A percentile compares a stretch with the other conserved stretches of the same genome.
Evolutionary conservation across 2,888 invertebrate genomes (phyloP).

Genomic region (Pseudococcus longispinus): DNA sequence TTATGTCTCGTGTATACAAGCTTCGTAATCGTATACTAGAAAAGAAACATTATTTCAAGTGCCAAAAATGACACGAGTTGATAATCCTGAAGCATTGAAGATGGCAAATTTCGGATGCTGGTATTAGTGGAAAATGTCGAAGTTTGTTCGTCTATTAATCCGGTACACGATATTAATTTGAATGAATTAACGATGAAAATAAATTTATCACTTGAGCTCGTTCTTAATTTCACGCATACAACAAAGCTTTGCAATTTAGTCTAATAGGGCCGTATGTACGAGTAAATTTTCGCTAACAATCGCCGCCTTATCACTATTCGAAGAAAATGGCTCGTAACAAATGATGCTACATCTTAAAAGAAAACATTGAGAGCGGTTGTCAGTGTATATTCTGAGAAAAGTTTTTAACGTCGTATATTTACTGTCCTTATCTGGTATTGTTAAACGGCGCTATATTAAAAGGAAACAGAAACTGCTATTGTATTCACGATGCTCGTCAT

Average conservation of each 20-base stretch:
- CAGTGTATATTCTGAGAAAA: conserved; percentile 49
- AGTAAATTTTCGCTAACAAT: conserved; percentile 50
- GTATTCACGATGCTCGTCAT: conserved; percentile 51
- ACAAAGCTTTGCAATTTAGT: conserved; percentile 37
- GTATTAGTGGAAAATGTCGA: background rate
- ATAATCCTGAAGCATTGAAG: background rate
- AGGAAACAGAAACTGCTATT: conserved; percentile 55
- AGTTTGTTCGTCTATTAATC: conserved; percentile 16
- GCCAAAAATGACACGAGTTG: background rate
- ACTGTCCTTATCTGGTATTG: conserved; percentile 52
- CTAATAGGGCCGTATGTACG: conserved; percentile 47
- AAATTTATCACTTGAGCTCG: conserved; percentile 24
- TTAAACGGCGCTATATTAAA: conserved; percentile 55
- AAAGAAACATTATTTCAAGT: background rate
- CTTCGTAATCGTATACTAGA: no score
- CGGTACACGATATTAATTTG: conserved; percentile 18
- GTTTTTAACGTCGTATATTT: conserved; percentile 52
- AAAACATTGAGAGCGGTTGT: conserved; percentile 51
- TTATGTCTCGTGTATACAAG: background rate
- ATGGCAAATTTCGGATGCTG: background rate
- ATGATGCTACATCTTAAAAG: conserved; percentile 53
- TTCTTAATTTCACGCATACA: conserved; percentile 14
- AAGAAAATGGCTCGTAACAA: conserved; percentile 52
- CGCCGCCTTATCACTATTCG: conserved; percentile 51
- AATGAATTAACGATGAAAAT: conserved; percentile 38